Base-by-base conservation (phyloP, 2,797 vertebrate species). In the Pseudomugil gertrudae region DNA sequence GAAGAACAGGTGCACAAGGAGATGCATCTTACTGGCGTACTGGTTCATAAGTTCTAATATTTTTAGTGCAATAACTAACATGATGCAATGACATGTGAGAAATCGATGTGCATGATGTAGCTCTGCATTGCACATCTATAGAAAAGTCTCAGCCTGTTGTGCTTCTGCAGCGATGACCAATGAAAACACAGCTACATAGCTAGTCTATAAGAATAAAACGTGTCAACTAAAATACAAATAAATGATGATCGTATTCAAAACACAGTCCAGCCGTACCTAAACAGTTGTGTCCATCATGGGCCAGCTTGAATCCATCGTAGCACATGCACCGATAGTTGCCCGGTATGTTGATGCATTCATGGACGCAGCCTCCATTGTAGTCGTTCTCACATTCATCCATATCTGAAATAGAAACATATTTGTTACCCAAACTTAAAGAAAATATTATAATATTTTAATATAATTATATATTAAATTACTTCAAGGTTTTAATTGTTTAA, bases 321-420 rank as follows among this genome's bases (percentile, higher is more conserved):
- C 98, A 99, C 0, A 96, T 98, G 75, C 98, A 99, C 64, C 98
- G 90, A 93, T 99, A 99, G 94, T 99, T 99, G 6, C 98, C 98
- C 0, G 98, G 98, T 79, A 98, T 98, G 91, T 99, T 99, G 93
- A 99, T 97, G 78, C 98, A 98, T 77, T 98, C 97, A 0, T 99
- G 97, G 57, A 99, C 98, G 9, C 98, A 99, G 66, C 98, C 98
- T 0, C 98, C 98, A 0, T 95, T 98, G 93, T 97, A 98, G 86
- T 99, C 98, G 2, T 97, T 98, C 76, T 98, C 96, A 90, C 98
- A 99, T 84, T 99, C 98, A 0, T 99, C 98, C 38, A 96, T 97
- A 79, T 98, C 98, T 99, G 92, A 78, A 93, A 94, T 23, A 59
- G 24, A 76, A 32, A 47, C 30, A 9, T 8, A 3, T 4, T 30